A percentile compares a stretch with the other conserved stretches of the same genome.
Conservation (phyloP, 2,113 vertebrate species). For the Promerops cafer region DNA sequence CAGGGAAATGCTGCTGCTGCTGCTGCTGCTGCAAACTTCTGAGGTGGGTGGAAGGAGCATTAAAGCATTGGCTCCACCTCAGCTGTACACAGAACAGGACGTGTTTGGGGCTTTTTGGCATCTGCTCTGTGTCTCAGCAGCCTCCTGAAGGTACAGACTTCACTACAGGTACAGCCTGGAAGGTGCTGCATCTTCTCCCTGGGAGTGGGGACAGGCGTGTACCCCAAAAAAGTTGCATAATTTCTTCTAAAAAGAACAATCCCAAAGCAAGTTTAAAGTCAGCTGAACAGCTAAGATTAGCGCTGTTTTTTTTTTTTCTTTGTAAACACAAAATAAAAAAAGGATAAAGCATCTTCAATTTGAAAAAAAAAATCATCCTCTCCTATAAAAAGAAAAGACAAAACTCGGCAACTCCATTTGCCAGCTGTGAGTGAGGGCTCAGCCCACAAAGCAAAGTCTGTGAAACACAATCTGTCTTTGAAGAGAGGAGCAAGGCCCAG, state of each 20-base stretch:
- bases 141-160: background rate
- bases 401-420: background rate
- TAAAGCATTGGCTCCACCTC: background rate
- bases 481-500: background rate
- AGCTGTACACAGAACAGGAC: background rate
- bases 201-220: background rate
- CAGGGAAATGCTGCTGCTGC: background rate
- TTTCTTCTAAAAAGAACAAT: constrained; percentile 15
- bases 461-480: background rate
- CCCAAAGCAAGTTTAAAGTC: constrained; percentile 19
- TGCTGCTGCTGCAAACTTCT: background rate
- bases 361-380: background rate
- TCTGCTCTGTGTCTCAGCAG: constrained; percentile 27
- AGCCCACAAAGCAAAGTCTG: background rate
- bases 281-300: background rate
- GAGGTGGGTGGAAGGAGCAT: background rate
- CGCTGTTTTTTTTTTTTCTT: background rate
- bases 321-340: constrained; percentile 63
- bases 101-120: background rate
- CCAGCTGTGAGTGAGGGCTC: background rate
- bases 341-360: constrained; percentile 61
- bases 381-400: background rate
- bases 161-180: background rate
- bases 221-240: background rate
- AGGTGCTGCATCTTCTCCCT: background rate